These are phyloP conservation scores for Calyptomena viridis DNA, from an alignment of 2,113 vertebrate genomes.

Conservation along the genomic window DNA sequence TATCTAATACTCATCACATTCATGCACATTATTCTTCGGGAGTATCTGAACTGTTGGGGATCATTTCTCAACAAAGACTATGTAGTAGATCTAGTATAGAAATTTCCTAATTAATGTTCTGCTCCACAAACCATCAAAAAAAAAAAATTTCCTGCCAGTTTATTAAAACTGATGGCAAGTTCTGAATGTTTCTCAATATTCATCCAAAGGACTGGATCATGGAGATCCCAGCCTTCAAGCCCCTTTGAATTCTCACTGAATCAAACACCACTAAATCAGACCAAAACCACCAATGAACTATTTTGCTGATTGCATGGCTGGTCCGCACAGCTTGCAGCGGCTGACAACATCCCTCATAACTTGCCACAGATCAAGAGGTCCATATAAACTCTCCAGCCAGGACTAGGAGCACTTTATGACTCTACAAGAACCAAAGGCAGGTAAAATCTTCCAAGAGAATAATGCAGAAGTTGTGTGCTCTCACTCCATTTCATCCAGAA, in stretches of 20 bases:
- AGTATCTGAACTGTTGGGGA: not conserved
- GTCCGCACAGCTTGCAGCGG: not conserved
- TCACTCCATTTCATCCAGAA: not conserved
- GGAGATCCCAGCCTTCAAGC: not conserved
- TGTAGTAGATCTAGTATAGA: not conserved
- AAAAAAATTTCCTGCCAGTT: not conserved
- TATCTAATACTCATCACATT: not conserved
- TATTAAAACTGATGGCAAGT: not conserved
- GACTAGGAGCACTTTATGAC: not conserved
- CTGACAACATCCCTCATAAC: not conserved
- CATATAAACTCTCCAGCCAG: not conserved
- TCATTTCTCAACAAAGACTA: not conserved
- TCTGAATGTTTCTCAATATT: not conserved
- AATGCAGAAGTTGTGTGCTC: not conserved
- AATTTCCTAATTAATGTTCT: not conserved
- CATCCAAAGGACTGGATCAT: not conserved
- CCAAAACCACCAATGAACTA: not conserved
- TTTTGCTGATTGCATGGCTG: not conserved
- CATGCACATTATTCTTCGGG: not conserved
- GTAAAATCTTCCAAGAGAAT: not conserved
- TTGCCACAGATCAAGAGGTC: not conserved
- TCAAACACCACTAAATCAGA: not conserved
- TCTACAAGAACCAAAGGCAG: not conserved
- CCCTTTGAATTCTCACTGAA: not conserved
- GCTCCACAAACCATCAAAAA: not conserved